phyloP scores from a whole-genome alignment of 2,113 vertebrate species.

The Seriola aureovittata region DNA sequence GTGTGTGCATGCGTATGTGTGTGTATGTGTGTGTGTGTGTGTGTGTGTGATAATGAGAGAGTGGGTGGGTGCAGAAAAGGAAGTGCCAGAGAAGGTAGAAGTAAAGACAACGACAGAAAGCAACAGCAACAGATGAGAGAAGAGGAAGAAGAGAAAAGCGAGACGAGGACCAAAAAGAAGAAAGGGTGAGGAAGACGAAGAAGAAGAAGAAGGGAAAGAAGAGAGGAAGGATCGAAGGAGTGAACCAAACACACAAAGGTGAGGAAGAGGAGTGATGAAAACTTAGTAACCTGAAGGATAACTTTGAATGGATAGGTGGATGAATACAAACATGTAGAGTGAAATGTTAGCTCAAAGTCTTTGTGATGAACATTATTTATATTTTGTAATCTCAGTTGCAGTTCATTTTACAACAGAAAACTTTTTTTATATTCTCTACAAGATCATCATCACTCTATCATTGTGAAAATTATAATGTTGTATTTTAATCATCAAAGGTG shows the following conservation, averaged over 20 bases:
- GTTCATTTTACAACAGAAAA: not conserved
- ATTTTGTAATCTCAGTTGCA: too few species aligned
- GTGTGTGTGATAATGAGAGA: slow-evolving; percentile 64
- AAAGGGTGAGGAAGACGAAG: not conserved
- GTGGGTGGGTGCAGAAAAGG: slow-evolving; percentile 72
- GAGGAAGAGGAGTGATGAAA: not conserved
- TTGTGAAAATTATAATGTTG: too few species aligned
- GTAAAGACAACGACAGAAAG: slow-evolving; percentile 63
- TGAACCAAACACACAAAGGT: not conserved
- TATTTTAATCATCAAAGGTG: too few species aligned
- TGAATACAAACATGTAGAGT: not conserved
- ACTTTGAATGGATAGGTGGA: not conserved
- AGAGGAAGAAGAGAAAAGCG: slow-evolving; percentile 27
- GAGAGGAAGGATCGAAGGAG: not conserved
- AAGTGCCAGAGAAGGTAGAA: slow-evolving; percentile 74
- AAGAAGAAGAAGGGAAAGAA: not conserved
- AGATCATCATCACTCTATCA: too few species aligned
- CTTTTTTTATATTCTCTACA: not conserved
- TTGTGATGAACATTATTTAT: not conserved
- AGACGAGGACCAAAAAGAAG: slow-evolving; percentile 17
- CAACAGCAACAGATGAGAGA: slow-evolving; percentile 68
- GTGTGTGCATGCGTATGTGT: slow-evolving; percentile 36
- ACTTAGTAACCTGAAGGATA: not conserved
- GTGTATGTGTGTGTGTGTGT: slow-evolving; percentile 49
- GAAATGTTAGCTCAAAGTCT: not conserved